Evolutionary conservation across 1,140 invertebrate species (phyloP).

Genomic region (Drosophila suzukii): DNA sequence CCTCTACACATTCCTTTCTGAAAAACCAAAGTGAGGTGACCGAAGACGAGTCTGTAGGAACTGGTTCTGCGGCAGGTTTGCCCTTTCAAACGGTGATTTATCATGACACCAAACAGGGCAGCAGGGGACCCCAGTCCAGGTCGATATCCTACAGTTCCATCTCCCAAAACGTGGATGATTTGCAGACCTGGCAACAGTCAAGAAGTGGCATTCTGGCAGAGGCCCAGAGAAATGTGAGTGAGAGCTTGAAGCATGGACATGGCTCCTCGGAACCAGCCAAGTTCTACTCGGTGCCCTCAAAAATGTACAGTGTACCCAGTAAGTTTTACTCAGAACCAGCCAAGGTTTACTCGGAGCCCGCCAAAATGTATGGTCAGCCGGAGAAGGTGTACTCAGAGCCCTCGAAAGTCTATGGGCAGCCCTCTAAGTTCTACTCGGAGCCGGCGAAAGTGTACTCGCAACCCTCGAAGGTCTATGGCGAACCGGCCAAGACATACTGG

Average conservation of each 20-base stretch:
- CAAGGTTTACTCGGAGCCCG: conserved; percentile 87
- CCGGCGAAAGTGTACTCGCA: conserved; percentile 86
- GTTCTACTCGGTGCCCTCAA: conserved; percentile 85
- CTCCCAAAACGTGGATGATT: conserved; percentile 84
- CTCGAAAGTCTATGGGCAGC: conserved; percentile 88
- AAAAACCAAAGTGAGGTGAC: conserved; percentile 42
- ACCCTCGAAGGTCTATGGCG: conserved; percentile 85
- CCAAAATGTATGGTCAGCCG: conserved; percentile 88
- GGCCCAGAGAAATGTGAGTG: conserved; percentile 80
- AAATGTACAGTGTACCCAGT: conserved; percentile 86
- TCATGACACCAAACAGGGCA: conserved; percentile 85
- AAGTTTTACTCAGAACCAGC: conserved; percentile 88
- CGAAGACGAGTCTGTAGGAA: conserved; percentile 7
- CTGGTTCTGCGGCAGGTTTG: conserved; percentile 53
- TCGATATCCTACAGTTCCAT: conserved; percentile 86
- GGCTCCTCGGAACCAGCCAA: conserved; percentile 82
- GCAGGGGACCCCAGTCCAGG: conserved; percentile 77
- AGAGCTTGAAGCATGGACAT: conserved; percentile 68
- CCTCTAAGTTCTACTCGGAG: conserved; percentile 86
- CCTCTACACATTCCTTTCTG: conserved; percentile 48
- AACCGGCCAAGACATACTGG: conserved; percentile 85
- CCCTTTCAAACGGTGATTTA: conserved; percentile 85
- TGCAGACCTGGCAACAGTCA: conserved; percentile 70
- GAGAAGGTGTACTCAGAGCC: conserved; percentile 88
- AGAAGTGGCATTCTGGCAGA: conserved; percentile 69